Conservation (phyloP, 2,113 vertebrate species). For the Orthonyx spaldingii region DNA sequence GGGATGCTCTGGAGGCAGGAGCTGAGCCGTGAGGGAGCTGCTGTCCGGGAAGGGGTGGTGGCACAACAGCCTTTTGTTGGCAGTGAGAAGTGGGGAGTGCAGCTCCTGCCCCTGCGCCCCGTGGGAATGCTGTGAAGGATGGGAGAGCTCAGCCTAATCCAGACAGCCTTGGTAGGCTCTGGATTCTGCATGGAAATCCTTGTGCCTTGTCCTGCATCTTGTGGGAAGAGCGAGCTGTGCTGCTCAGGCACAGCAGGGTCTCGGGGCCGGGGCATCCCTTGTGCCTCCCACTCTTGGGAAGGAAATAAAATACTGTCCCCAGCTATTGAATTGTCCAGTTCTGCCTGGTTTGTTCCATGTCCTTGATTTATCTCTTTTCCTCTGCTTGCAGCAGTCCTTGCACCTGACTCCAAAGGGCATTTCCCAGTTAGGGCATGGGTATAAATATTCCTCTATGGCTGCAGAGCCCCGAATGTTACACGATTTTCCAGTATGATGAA, state of each 20-base stretch:
- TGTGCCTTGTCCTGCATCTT: fast-evolving
- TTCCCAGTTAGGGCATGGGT: background rate
- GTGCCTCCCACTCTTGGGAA: background rate
- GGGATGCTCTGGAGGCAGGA: background rate
- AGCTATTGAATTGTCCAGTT: background rate
- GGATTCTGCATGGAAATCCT: background rate
- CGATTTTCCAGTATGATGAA: background rate
- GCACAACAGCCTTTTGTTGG: background rate
- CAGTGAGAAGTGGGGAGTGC: fast-evolving
- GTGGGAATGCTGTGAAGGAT: background rate
- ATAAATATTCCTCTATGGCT: background rate
- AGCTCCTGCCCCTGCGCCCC: background rate
- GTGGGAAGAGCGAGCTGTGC: background rate
- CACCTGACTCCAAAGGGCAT: background rate
- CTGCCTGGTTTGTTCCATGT: background rate
- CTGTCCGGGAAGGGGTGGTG: background rate
- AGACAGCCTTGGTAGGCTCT: fast-evolving
- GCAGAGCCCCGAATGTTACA: background rate
- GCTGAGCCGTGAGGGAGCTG: background rate
- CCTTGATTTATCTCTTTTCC: background rate
- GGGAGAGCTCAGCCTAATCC: background rate
- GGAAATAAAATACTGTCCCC: background rate
- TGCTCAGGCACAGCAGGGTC: background rate
- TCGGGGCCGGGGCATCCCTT: fast-evolving
- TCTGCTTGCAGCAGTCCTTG: background rate